Percentiles rank a stretch among this genome's conserved stretches.
Evolutionary conservation across 2,888 invertebrate genomes (phyloP).

Genomic region (Rotaria macrura): DNA sequence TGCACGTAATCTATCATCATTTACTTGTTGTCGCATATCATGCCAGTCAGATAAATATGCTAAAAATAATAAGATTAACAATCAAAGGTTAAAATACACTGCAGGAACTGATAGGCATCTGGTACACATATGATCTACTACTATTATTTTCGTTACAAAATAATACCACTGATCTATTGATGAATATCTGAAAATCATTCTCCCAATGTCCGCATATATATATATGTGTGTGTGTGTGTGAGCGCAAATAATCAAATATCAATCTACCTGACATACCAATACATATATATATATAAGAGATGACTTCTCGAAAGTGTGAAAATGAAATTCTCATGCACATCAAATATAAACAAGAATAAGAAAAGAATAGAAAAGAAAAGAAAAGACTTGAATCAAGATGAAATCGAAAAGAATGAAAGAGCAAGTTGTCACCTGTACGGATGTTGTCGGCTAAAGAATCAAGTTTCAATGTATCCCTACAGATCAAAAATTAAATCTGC

Average conservation of each 20-base stretch:
- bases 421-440: background rate
- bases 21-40: slow-evolving; percentile 18
- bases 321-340: background rate
- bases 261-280: background rate
- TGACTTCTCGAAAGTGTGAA: background rate
- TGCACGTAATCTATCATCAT: background rate
- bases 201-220: background rate
- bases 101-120: background rate
- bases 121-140: background rate
- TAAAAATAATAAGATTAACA: background rate
- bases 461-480: background rate
- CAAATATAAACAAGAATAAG: background rate
- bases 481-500: background rate
- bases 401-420: background rate
- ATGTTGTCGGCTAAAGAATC: background rate
- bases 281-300: background rate
- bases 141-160: background rate
- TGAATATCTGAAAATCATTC: background rate
- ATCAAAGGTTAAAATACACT: background rate
- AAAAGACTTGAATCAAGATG: background rate
- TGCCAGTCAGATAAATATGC: slow-evolving; percentile 16
- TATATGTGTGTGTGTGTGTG: background rate
- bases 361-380: background rate
- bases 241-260: background rate
- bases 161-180: background rate